Evolutionary conservation across 2,888 invertebrate genomes (phyloP), one percentile per base, ranked within the genome.

Genomic region (Melanophora roralis): DNA sequence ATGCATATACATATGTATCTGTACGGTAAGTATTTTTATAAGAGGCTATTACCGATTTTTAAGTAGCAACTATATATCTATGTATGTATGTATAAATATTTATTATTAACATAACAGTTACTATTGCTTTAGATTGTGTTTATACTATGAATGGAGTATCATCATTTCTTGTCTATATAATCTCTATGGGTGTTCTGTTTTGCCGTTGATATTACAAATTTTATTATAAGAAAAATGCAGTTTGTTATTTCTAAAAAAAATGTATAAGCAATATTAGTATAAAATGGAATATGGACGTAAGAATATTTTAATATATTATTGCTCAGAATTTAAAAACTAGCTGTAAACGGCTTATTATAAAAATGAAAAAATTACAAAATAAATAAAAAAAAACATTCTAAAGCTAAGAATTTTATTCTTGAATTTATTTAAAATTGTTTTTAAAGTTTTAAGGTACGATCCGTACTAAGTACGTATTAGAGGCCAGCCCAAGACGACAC

Each of bases 41-140:
- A 40, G n/a, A 19, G 21, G 57, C 36, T 53, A 59, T 55, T 47
- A 43, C 12, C 27, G 3, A 38, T 55, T 55, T 32, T 23, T 19
- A 69, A 72, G 47, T 67, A 78, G 67, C 67, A 78, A 74, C 69
- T 64, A 69, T 23, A n/a, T n/a, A n/a, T n/a, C n/a, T n/a, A n/a
- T n/a, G n/a, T n/a, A n/a, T n/a, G n/a, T n/a, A n/a, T n/a, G n/a
- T n/a, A n/a, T n/a, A n/a, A n/a, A n/a, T n/a, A n/a, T n/a, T n/a
- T n/a, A 12, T 51, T 16, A 77, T 14, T 55, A 67, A 59, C 12
- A 62, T 45, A 55, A 38, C 23, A 62, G 55, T 71, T 67, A 32
- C 71, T 75, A 67, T 71, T 49, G 53, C 57, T 49, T 40, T 14
- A 55, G 9, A 55, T 47, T 49, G 32, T 79, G 53, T 79, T 62